Evolutionary conservation across 1,140 invertebrate genomes (phyloP).

Genomic region (Papilio machaon): DNA sequence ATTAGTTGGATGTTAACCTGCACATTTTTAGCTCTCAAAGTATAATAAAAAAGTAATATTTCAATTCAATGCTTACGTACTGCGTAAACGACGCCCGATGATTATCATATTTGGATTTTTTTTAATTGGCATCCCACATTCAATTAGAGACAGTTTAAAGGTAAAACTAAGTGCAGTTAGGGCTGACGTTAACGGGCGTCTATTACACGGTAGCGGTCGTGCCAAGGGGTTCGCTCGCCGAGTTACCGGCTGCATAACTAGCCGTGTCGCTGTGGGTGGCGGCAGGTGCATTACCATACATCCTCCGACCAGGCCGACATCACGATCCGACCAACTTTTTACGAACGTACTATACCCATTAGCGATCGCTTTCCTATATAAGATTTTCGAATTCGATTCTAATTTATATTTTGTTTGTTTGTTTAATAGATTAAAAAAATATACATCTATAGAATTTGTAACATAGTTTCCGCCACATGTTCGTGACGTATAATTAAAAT

Average conservation of each 20-base stretch:
- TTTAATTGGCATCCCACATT: neutral
- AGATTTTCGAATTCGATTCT: neutral
- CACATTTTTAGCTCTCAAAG: neutral
- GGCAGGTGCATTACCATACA: conserved; percentile 73
- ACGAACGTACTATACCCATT: conserved; percentile 33
- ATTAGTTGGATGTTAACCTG: neutral
- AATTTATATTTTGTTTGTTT: neutral
- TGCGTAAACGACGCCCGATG: neutral
- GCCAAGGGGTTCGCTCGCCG: conserved; percentile 13
- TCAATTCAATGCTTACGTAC: no score
- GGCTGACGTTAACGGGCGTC: conserved; percentile 32
- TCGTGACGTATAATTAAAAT: neutral
- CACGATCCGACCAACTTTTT: conserved; percentile 54
- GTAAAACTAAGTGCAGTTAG: conserved; percentile 17
- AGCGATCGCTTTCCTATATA: neutral
- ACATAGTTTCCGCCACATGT: neutral
- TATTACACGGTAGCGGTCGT: conserved; percentile 53
- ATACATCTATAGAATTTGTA: neutral
- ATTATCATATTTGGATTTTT: neutral
- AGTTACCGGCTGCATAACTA: conserved; percentile 53
- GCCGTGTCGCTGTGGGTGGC: conserved; percentile 65
- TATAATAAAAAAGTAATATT: no score
- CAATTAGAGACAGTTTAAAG: conserved; percentile 28
- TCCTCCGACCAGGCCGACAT: conserved; percentile 51
- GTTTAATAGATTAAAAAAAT: neutral